Evolutionary conservation across 2,888 invertebrate species (phyloP), one percentile per base, ranked within the genome.

Genomic region (Antheraea yamamai): DNA sequence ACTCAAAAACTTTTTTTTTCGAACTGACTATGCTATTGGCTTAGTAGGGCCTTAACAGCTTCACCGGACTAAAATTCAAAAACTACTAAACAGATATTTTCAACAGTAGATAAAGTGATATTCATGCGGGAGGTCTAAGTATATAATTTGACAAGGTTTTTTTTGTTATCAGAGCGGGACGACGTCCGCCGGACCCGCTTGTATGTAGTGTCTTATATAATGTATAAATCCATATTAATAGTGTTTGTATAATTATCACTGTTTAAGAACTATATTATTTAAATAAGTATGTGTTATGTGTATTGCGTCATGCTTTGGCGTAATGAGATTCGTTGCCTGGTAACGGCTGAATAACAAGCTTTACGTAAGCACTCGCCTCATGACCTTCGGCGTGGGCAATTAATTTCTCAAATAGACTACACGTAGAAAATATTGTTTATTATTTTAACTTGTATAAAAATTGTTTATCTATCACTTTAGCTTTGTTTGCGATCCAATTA

Each of bases 381-480:
- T 61, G 61, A 23, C 61, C 61, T 61, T 61, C 61, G 12, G 2
- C 61, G 3, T 23, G 23, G 23, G 23, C 23, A 23, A 61, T 61
- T 61, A 61, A 61, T 61, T 23, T 61, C 61, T 23, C 20, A 61
- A 23, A 12, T 23, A 61, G 23, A 23, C 10, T 61, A 61, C 23
- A 61, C 61, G 61, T 61, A 23, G 55, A 55, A 55, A 18, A 55
- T 20, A 61, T 61, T 61, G n/a, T n/a, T 61, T 61, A 61, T 61
- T 61, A 61, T n/a, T 61, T 47, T 23, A 12, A 23, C n/a, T 61
- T 12, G 10, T 23, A 1, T n/a, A 61, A 61, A 61, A 61, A n/a
- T 47, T 61, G 58, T 61, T 61, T 61, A 61, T 61, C 58, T 20
- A n/a, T 61, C 10, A 7, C n/a, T 16, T 55, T 55, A 0, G 52